These are phyloP conservation scores for Pyralis farinalis DNA, from an alignment of 2,888 invertebrate genomes.

Conservation along the genomic window DNA sequence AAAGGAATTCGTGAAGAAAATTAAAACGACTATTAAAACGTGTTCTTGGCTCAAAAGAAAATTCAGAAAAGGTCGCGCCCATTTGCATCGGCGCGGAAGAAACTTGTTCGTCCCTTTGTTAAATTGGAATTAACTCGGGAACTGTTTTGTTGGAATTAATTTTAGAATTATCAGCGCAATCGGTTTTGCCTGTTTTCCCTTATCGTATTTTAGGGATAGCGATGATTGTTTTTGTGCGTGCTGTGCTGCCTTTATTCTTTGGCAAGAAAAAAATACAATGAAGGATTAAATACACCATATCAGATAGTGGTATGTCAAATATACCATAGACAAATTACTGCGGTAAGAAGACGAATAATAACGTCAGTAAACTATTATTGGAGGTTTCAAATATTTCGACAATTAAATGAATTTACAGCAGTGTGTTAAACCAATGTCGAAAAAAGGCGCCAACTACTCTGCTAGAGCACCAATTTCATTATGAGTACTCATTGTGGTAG, in stretches of 20 bases:
- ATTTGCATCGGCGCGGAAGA: slow-evolving; percentile 13
- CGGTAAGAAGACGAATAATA: too few species aligned
- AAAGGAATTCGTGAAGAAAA: slow-evolving; percentile 16
- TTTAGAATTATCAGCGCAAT: slow-evolving; percentile 11
- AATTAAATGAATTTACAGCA: too few species aligned
- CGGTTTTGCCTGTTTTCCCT: slow-evolving; percentile 4
- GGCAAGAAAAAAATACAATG: too few species aligned
- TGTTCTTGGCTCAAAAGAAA: slow-evolving; percentile 19
- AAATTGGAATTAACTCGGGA: slow-evolving; percentile 15
- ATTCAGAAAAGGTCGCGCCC: slow-evolving; percentile 16
- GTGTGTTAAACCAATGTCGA: too few species aligned
- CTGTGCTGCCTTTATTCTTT: neutral
- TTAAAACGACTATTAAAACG: slow-evolving; percentile 22
- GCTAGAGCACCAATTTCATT: too few species aligned
- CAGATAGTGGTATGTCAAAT: too few species aligned
- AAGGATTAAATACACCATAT: too few species aligned
- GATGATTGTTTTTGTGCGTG: neutral
- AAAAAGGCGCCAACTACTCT: too few species aligned
- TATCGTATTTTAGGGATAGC: neutral
- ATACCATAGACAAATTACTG: too few species aligned
- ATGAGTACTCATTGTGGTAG: too few species aligned
- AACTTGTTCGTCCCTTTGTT: slow-evolving; percentile 12
- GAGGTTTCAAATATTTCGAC: too few species aligned
- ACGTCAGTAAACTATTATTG: too few species aligned
- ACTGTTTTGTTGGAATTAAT: slow-evolving; percentile 20